Conservation (phyloP, 2,113 vertebrate species). For the Cariama cristata region DNA sequence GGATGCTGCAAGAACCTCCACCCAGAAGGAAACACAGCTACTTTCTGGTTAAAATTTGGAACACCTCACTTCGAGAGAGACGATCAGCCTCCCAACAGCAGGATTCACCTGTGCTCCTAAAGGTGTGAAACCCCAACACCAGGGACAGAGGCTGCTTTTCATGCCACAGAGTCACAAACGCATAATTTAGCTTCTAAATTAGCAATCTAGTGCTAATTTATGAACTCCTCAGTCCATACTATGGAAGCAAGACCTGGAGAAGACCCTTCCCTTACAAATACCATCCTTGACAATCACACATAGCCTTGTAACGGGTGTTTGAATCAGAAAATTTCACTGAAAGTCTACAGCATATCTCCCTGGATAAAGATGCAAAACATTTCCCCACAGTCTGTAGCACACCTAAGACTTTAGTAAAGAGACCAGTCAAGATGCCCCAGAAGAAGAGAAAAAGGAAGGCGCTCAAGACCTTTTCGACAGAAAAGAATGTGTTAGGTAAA, state of each 20-base stretch:
- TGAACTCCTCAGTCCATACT: background rate
- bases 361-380: background rate
- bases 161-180: accelerated
- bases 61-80: too few species aligned
- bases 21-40: background rate
- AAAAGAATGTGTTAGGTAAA: background rate
- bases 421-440: background rate
- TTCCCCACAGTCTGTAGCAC: background rate
- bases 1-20: background rate
- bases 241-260: background rate
- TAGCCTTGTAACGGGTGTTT: accelerated
- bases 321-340: background rate
- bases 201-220: background rate
- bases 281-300: background rate
- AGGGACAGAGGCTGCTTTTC: background rate
- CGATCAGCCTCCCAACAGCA: background rate
- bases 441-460: background rate
- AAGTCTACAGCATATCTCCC: background rate
- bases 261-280: background rate
- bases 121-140: background rate
- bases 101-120: background rate
- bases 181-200: background rate
- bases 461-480: background rate
- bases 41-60: background rate
- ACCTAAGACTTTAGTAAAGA: background rate